phyloP scores from a whole-genome alignment of 2,113 vertebrate species.

The Ammospiza nelsoni region DNA sequence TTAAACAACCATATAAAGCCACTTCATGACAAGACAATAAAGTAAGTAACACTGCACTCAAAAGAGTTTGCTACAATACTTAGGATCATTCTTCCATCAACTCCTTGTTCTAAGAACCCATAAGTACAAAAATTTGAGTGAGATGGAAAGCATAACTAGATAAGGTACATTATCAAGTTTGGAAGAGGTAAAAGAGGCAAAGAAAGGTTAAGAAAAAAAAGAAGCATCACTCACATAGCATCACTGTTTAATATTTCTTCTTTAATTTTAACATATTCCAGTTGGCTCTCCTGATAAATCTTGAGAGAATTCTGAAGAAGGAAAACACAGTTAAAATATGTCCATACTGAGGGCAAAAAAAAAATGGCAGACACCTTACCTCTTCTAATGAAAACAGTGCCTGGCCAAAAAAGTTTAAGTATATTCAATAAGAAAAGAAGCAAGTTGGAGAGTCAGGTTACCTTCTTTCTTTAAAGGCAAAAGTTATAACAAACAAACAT shows the following conservation, averaged over 20 bases:
- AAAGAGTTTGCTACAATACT: not conserved
- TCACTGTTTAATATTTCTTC: constrained; percentile 82
- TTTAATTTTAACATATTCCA: constrained; percentile 79
- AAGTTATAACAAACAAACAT: not conserved
- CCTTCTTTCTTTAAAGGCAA: not conserved
- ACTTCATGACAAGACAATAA: not conserved
- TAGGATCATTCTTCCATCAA: not conserved
- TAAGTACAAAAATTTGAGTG: not conserved
- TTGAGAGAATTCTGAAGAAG: constrained; percentile 82
- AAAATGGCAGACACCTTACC: not conserved
- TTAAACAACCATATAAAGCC: not conserved
- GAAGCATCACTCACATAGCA: constrained; percentile 76
- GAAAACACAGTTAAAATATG: not conserved
- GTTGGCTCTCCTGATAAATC: constrained; percentile 77
- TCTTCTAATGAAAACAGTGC: not conserved
- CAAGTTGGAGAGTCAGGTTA: not conserved
- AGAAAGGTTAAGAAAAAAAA: not conserved
- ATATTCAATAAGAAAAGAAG: not conserved
- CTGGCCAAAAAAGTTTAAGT: not conserved
- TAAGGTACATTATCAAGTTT: not conserved
- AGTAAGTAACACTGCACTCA: not conserved
- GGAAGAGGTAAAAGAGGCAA: not conserved
- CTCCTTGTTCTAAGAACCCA: not conserved
- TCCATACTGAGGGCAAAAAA: not conserved
- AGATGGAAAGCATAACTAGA: not conserved